Evolutionary conservation across 2,113 vertebrate species (phyloP).

Genomic region (Tupaia tana): DNA sequence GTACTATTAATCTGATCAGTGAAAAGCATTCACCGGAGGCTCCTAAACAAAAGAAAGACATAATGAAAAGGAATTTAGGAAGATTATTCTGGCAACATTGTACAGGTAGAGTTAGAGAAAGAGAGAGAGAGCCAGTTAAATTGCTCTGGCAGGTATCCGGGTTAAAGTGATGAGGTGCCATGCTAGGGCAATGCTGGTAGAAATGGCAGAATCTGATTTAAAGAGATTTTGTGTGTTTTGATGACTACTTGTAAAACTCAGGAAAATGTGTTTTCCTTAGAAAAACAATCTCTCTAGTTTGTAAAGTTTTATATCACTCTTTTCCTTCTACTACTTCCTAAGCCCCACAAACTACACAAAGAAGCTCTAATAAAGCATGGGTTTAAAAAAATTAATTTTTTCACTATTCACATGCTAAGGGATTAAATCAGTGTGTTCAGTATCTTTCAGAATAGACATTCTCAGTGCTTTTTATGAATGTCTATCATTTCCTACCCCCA

Average conservation of each 20-base stretch:
- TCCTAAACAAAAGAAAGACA: conserved; percentile 1
- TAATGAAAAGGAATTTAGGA: conserved; percentile 29
- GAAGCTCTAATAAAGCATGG: background rate
- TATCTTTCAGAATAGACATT: background rate
- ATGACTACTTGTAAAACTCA: background rate
- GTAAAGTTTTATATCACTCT: background rate
- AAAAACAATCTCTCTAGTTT: background rate
- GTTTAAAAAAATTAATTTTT: background rate
- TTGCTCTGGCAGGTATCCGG: background rate
- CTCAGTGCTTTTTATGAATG: background rate
- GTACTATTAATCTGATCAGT: background rate
- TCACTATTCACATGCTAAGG: background rate
- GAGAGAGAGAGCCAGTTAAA: background rate
- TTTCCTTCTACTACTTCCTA: background rate
- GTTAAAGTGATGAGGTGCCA: background rate
- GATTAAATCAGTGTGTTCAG: background rate
- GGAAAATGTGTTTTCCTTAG: background rate
- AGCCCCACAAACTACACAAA: background rate
- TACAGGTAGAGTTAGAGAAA: background rate
- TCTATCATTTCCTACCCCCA: background rate
- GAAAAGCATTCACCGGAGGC: background rate
- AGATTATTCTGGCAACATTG: conserved; percentile 30
- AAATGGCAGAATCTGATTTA: background rate
- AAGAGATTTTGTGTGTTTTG: background rate
- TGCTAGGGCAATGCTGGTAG: background rate